Evolutionary conservation across 2,113 vertebrate species (phyloP), one percentile per base, ranked within the genome.

Genomic region (Stomatorhinus ivindoensis): DNA sequence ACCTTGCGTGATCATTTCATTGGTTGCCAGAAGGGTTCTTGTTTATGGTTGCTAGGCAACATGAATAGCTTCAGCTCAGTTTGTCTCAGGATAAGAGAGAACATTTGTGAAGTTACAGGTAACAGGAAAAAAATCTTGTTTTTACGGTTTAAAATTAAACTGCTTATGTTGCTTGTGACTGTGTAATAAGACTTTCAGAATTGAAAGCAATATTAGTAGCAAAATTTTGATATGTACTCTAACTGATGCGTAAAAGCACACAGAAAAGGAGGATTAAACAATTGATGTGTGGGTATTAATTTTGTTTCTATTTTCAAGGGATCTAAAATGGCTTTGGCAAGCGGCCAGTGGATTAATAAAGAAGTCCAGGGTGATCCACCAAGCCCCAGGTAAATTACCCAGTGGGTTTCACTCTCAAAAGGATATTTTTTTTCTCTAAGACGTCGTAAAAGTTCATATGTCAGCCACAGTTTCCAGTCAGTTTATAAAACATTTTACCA

Each of bases 261-360:
- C 17, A 15, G 31, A 80, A 80, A 80, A 19, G 35, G 35, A 21
- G 9, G 55, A 47, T 84, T 44, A 53, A 58, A n/a, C 17, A 27
- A 21, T 5, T 4, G 39, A 89, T 7, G 5, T 46, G 39, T 85
- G 42, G 55, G 7, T 80, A 51, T 46, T 39, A 46, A 53, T 19
- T 89, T 47, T 0, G 0, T 3, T 15, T 91, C 83, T 91, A 2
- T 24, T 17, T 44, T n/a, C 46, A 1, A 88, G 89, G 31, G 50
- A 92, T 61, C 42, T 87, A 93, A 91, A 86, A 94, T 95, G 93
- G 93, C 94, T 51, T 90, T 97, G 88, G 95, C 95, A 89, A 96
- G 94, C 65, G 93, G 94, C 82, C 96, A 96, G 51, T 94, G 93
- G 93, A 76, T 95, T 83, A 93, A 94, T 89, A 95, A 94, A 87